Percentiles rank a stretch among this genome's conserved stretches.
These are phyloP conservation scores for Hemithea aestivaria DNA, from an alignment of 2,888 invertebrate species.

Conservation along the genomic window DNA sequence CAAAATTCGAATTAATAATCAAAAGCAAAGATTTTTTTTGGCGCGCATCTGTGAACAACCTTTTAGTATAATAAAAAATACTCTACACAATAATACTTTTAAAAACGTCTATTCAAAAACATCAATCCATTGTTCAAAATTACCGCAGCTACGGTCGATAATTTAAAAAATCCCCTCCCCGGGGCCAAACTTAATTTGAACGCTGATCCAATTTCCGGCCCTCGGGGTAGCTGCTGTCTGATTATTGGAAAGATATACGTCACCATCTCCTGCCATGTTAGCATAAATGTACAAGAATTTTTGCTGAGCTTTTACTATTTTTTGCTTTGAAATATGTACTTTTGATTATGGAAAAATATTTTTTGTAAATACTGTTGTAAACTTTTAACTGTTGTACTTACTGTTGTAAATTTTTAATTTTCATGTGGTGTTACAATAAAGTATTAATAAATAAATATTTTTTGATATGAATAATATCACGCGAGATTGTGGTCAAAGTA, in stretches of 20 bases:
- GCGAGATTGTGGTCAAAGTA: too few species aligned
- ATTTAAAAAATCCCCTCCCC: slow-evolving; percentile 36
- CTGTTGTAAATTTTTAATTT: too few species aligned
- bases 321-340: too few species aligned
- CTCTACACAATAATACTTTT: slow-evolving; percentile 1
- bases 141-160: slow-evolving; percentile 25
- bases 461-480: too few species aligned
- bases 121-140: slow-evolving; percentile 7
- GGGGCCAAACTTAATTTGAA: slow-evolving; percentile 56
- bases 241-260: slow-evolving; percentile 54
- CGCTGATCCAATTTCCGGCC: slow-evolving; percentile 58
- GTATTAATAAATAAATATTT: too few species aligned
- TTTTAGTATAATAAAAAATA: background rate
- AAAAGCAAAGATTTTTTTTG: too few species aligned
- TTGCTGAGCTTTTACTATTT: background rate
- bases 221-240: slow-evolving; percentile 35
- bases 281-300: slow-evolving; percentile 11
- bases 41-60: too few species aligned
- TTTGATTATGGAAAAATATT: too few species aligned
- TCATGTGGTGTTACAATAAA: too few species aligned
- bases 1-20: too few species aligned
- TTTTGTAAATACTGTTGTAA: too few species aligned
- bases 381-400: too few species aligned
- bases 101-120: background rate
- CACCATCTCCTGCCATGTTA: slow-evolving; percentile 35